Conservation (phyloP, 2,797 vertebrate genomes). For the Eospalax fontanierii region DNA sequence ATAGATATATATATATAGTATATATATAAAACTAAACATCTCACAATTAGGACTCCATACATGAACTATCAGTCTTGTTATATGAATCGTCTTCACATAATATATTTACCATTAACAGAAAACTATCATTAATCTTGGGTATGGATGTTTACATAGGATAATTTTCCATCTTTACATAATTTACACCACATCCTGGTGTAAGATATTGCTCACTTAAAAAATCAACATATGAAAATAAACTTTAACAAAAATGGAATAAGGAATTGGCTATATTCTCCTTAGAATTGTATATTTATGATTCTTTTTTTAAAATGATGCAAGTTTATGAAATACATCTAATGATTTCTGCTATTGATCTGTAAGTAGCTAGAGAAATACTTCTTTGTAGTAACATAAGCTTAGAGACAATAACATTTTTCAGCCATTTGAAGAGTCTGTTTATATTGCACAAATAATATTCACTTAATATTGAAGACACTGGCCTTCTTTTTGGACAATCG, state of each 20-base stretch:
- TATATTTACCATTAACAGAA: constrained; percentile 48
- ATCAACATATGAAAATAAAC: neutral
- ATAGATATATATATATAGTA: too few species aligned
- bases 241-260: constrained; percentile 59
- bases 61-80: constrained; percentile 15
- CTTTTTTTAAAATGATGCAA: neutral
- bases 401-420: constrained; percentile 24
- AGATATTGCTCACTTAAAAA: constrained; percentile 17
- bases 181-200: neutral
- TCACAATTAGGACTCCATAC: too few species aligned
- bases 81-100: constrained; percentile 33
- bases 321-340: constrained; percentile 45
- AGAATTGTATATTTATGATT: neutral
- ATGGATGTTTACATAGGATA: constrained; percentile 3
- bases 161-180: constrained; percentile 1
- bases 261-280: constrained; percentile 60
- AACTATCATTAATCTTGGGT: constrained; percentile 31
- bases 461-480: neutral
- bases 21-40: too few species aligned
- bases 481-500: constrained; percentile 14
- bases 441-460: neutral
- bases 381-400: constrained; percentile 40
- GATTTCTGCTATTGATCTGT: constrained; percentile 47
- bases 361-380: constrained; percentile 48
- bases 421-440: constrained; percentile 5